Evolutionary conservation across 2,113 vertebrate species (phyloP), one percentile per base, ranked within the genome.

Genomic region (Silurus glanis): DNA sequence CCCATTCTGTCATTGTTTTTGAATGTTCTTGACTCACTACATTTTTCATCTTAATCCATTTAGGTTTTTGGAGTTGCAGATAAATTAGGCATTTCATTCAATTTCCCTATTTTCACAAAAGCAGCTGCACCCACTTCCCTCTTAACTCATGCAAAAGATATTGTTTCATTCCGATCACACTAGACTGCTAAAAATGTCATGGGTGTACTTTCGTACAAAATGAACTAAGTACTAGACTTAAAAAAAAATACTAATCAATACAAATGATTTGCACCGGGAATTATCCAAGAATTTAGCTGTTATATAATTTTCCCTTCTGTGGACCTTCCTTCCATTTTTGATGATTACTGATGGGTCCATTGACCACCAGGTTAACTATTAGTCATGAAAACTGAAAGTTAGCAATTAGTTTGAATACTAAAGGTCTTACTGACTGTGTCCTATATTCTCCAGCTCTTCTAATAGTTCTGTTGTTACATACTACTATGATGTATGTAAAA

Each of bases 51-150:
- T 67, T 87, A 23, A 74, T 86, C 59, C 66, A 64, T 37, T 51
- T 74, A 21, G 45, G 19, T 10, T 59, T 82, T 58, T 69, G 61
- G 75, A 69, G 51, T n/a, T 67, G 53, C 16, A 58, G 75, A 80
- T 69, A 80, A 85, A 80, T 69, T 17, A 47, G n/a, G 6, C 62
- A 71, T 67, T 81, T 6, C 13, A 55, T 55, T 69, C 51, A 28
- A 69, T 86, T 86, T 83, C 53, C 88, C 76, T 59, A 51, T 56
- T 86, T 80, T 83, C 74, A 66, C 17, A 66, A 83, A 28, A 28
- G 25, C 69, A 87, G 85, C 84, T 85, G 84, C 21, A n/a, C 62
- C 78, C 75, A 87, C 67, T 83, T 88, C 64, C 72, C 49, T 13
- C 47, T 69, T 47, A 62, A 67, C 55, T 16, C 10, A 66, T 78